Conservation (phyloP, 2,888 invertebrate species). For the Lutraria lutraria region DNA sequence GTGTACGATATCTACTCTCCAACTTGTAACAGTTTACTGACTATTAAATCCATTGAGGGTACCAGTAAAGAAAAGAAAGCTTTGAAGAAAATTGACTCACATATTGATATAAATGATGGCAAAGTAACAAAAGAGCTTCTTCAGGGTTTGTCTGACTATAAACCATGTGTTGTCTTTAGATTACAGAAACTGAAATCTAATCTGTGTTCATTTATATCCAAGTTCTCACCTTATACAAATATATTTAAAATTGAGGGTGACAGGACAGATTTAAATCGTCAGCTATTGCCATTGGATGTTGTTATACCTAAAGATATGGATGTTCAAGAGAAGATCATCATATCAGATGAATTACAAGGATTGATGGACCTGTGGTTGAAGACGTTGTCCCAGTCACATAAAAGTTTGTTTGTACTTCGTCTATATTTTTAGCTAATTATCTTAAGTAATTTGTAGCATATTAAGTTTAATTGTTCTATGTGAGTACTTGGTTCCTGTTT, state of each 20-base stretch:
- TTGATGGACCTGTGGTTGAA: constrained; percentile 39
- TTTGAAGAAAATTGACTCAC: constrained; percentile 18
- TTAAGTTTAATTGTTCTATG: too few relatives aligned
- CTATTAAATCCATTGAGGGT: constrained; percentile 61
- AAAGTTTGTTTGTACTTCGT: constrained; percentile 5
- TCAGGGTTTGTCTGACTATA: constrained; percentile 31
- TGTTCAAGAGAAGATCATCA: constrained; percentile 33
- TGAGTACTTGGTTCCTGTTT: too few relatives aligned
- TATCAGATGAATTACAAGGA: constrained; percentile 32
- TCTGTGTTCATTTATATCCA: constrained; percentile 71
- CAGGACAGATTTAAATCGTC: constrained; percentile 45
- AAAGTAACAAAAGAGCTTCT: not conserved
- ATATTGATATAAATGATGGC: not conserved
- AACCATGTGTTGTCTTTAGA: constrained; percentile 66
- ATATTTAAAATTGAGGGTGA: constrained; percentile 49
- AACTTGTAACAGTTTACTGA: constrained; percentile 73
- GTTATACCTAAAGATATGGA: constrained; percentile 45
- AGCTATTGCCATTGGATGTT: constrained; percentile 51
- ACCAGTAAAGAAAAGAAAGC: constrained; percentile 51
- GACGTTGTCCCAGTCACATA: constrained; percentile 7
- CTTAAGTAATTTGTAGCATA: too few relatives aligned
- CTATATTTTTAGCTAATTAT: not conserved
- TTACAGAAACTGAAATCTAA: constrained; percentile 64
- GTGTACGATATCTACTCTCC: constrained; percentile 76
- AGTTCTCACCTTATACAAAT: constrained; percentile 52